phyloP scores from a whole-genome alignment of 2,797 vertebrate species.

The Eospalax fontanierii region DNA sequence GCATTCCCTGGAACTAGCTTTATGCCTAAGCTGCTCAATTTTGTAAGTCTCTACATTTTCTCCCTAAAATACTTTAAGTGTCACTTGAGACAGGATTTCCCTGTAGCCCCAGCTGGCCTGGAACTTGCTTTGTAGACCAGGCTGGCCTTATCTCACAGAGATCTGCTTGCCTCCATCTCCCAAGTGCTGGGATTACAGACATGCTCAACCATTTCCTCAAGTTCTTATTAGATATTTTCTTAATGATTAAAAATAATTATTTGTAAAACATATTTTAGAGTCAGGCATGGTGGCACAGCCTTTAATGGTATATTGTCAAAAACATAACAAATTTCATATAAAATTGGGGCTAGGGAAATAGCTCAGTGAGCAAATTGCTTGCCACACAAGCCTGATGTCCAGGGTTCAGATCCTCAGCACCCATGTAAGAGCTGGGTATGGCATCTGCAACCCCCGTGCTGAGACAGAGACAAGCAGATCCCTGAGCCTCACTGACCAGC shows the following conservation, averaged over 20 bases:
- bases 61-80: not conserved
- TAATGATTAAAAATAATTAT: conserved; percentile 21
- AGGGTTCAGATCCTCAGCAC: no score
- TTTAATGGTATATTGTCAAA: not conserved
- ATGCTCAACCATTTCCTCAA: not conserved
- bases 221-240: not conserved
- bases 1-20: not conserved
- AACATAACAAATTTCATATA: conserved; percentile 6
- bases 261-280: no score
- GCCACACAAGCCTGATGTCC: no score
- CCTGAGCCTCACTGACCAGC: no score
- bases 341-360: not conserved
- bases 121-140: not conserved
- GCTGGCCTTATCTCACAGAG: not conserved
- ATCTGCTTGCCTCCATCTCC: not conserved
- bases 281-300: no score
- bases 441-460: no score
- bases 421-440: no score
- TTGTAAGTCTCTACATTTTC: not conserved
- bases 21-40: conserved; percentile 34
- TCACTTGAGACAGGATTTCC: not conserved
- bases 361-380: no score
- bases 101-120: not conserved
- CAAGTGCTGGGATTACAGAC: not conserved
- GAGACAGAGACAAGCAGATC: no score